Evolutionary conservation across 2,113 vertebrate species (phyloP), one percentile per base, ranked within the genome.

Genomic region (Phoxinus phoxinus): DNA sequence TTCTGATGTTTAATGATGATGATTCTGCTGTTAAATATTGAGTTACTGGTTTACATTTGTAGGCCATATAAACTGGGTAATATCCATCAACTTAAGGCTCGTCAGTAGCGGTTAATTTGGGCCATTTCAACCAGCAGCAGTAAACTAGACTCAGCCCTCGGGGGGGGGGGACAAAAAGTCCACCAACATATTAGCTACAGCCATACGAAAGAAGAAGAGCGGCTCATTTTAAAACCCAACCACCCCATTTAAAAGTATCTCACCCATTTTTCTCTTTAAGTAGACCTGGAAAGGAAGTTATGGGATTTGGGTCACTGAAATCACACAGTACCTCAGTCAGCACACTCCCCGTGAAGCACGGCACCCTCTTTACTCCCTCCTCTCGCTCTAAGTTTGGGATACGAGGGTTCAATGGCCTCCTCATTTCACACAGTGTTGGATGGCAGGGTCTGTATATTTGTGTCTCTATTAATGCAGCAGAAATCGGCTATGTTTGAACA

Each of bases 301-400:
- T 88, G 86, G 90, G 91, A 83, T 81, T 72, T 71, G 90, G 93
- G 93, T 95, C 93, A 94, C 27, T 87, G 91, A 88, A 86, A 91
- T 91, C 81, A 78, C 92, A 94, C 93, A 95, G 93, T 91, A 90
- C 87, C 87, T 90, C 90, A 94, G 94, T 94, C 92, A 92, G 89
- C 92, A 83, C 88, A 88, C 86, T 71, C 88, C 88, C 84, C 82
- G 87, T 89, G 86, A 85, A 84, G 35, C 69, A 65, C 56, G 15
- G 61, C 32, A 77, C 23, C 48, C 76, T 48, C 48, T 81, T 48
- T 80, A 72, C 78, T 59, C 41, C 48, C 23, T 59, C 35, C 35
- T 48, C 37, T 63, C 65, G 7, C 23, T 27, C 44, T 23, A 15
- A 46, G 46, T 21, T 30, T 69, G 46, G 25, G 12, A 17, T 51